These are phyloP conservation scores for Enteromius argenteus DNA, from an alignment of 2,797 vertebrate genomes.

Conservation along the genomic window DNA sequence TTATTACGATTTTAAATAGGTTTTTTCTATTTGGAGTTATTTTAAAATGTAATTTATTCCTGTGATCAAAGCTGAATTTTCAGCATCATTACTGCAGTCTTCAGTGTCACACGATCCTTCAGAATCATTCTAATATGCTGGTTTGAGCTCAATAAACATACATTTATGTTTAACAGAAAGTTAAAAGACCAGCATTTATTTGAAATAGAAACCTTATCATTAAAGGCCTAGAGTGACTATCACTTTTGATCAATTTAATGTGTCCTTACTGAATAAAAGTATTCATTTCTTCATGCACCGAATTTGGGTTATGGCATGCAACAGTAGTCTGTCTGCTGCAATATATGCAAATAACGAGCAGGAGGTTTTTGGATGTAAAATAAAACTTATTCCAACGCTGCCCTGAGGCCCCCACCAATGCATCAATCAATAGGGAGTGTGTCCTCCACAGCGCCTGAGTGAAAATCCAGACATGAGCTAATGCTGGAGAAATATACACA, in stretches of 20 bases:
- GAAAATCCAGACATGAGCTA: slow-evolving; percentile 62
- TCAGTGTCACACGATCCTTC: neutral
- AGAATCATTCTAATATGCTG: neutral
- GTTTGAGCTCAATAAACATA: neutral
- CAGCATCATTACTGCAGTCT: neutral
- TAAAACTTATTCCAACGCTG: slow-evolving; percentile 38
- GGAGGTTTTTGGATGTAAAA: slow-evolving; percentile 34
- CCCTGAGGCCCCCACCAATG: slow-evolving; percentile 50
- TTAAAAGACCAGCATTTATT: neutral
- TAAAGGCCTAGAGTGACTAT: neutral
- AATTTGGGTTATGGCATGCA: neutral
- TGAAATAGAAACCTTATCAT: neutral
- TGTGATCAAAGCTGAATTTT: neutral
- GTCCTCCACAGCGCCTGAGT: slow-evolving; percentile 39
- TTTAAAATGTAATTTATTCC: neutral
- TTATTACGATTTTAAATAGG: neutral
- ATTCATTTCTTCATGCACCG: neutral
- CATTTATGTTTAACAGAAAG: neutral
- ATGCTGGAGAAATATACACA: slow-evolving; percentile 55
- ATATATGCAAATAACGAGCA: slow-evolving; percentile 24
- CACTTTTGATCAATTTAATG: neutral
- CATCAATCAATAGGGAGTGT: slow-evolving; percentile 52
- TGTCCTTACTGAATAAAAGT: neutral
- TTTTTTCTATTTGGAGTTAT: neutral
- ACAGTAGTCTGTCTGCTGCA: neutral